phyloP scores from a whole-genome alignment of 2,113 vertebrate species.

The Melanotaenia duboulayi region DNA sequence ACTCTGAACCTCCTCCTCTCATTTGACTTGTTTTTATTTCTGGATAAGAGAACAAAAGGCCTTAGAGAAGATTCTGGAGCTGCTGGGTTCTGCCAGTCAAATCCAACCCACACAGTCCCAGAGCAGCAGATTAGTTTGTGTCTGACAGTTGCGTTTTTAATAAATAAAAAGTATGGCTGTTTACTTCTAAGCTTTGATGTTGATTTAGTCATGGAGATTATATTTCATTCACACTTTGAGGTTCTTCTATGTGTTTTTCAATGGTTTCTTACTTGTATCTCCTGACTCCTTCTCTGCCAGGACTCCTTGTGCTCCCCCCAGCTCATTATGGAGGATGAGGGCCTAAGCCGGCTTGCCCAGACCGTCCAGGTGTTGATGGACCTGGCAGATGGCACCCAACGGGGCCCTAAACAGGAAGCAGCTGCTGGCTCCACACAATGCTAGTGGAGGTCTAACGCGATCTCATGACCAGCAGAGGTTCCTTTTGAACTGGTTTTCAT shows the following conservation, averaged over 20 bases:
- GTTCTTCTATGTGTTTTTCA: too few relatives aligned
- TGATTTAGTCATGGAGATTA: neutral
- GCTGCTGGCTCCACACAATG: constrained; percentile 16
- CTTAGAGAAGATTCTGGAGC: too few relatives aligned
- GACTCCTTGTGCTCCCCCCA: constrained; percentile 84
- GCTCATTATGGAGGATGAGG: constrained; percentile 86
- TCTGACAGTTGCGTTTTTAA: neutral
- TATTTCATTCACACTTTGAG: too few relatives aligned
- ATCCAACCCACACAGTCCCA: neutral
- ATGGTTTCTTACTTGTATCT: neutral
- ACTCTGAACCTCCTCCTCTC: neutral
- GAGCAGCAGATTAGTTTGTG: neutral
- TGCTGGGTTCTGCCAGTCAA: neutral
- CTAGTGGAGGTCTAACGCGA: neutral
- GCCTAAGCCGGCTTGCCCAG: constrained; percentile 80
- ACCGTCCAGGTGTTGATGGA: constrained; percentile 80
- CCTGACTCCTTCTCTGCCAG: constrained; percentile 63
- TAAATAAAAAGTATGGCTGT: neutral
- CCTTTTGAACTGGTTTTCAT: constrained; percentile 6
- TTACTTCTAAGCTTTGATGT: neutral
- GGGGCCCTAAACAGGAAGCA: constrained; percentile 49
- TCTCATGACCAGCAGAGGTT: constrained; percentile 2
- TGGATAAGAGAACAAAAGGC: neutral
- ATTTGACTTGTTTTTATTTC: neutral
- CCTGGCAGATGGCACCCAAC: constrained; percentile 37